Conservation (phyloP, 2,888 invertebrate species). For the Linyphia triangularis region DNA sequence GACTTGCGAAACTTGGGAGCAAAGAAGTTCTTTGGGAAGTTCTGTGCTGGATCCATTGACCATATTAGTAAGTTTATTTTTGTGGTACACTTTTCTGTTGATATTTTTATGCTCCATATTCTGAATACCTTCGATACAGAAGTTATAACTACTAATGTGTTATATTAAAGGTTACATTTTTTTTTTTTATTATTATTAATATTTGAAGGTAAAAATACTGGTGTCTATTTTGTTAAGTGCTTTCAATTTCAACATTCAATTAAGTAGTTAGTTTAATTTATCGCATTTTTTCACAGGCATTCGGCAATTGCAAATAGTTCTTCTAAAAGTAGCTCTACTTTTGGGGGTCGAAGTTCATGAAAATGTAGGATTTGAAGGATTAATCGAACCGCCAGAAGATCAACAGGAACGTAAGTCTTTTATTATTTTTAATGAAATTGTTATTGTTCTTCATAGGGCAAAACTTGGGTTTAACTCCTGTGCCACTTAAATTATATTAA, state of each 20-base stretch:
- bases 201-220: too few relatives aligned
- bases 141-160: background rate
- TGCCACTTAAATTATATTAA: background rate
- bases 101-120: background rate
- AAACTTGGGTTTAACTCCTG: background rate
- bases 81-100: background rate
- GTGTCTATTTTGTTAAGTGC: too few relatives aligned
- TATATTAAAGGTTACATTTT: background rate
- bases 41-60: constrained; percentile 97
- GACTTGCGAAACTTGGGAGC: constrained; percentile 95
- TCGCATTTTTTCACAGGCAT: too few relatives aligned
- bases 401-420: constrained; percentile 82
- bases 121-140: background rate
- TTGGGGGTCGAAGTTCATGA: constrained; percentile 97
- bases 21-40: constrained; percentile 99
- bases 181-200: background rate
- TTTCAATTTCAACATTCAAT: too few relatives aligned
- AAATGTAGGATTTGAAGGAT: constrained; percentile 91
- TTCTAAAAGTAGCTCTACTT: constrained; percentile 95
- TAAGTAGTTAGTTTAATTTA: too few relatives aligned
- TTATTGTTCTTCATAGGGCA: too few relatives aligned
- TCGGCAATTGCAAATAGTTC: constrained; percentile 75
- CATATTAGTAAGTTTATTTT: constrained; percentile 88
- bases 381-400: constrained; percentile 87
- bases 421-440: background rate